A percentile compares a stretch with the other conserved stretches of the same genome.
Evolutionary conservation across 2,888 invertebrate genomes (phyloP).

Genomic region (Notodonta dromedarius): DNA sequence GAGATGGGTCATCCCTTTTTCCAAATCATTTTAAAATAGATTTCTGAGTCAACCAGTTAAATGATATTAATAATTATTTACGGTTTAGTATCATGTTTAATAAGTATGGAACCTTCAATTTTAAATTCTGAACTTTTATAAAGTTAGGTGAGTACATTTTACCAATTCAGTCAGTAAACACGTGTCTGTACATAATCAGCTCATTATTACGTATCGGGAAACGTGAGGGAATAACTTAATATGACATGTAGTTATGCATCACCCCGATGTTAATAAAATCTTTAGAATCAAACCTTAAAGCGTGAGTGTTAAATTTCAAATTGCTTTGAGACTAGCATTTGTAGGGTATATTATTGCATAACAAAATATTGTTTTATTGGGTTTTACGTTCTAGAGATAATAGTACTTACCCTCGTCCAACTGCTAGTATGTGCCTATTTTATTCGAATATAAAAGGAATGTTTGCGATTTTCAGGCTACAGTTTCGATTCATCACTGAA

Average conservation of each 20-base stretch:
- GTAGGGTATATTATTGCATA: slow-evolving; percentile 1
- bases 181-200: background rate
- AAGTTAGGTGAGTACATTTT: too few species aligned
- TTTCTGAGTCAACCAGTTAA: too few species aligned
- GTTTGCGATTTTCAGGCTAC: background rate
- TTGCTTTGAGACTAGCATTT: background rate
- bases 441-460: slow-evolving; percentile 1
- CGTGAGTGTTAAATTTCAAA: background rate
- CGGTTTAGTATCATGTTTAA: too few species aligned
- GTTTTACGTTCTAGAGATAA: slow-evolving; percentile 3
- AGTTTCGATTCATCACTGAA: background rate
- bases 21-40: too few species aligned
- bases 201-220: background rate
- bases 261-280: background rate
- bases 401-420: slow-evolving; percentile 6
- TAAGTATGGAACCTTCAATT: too few species aligned
- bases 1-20: too few species aligned
- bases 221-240: slow-evolving; percentile 3
- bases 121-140: too few species aligned
- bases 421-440: background rate
- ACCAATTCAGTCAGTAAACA: background rate
- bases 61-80: too few species aligned
- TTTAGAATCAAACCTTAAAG: background rate
- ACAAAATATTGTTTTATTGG: background rate
- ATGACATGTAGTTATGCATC: background rate